Conservation (phyloP, 2,797 vertebrate species). For the Momotus momota region DNA sequence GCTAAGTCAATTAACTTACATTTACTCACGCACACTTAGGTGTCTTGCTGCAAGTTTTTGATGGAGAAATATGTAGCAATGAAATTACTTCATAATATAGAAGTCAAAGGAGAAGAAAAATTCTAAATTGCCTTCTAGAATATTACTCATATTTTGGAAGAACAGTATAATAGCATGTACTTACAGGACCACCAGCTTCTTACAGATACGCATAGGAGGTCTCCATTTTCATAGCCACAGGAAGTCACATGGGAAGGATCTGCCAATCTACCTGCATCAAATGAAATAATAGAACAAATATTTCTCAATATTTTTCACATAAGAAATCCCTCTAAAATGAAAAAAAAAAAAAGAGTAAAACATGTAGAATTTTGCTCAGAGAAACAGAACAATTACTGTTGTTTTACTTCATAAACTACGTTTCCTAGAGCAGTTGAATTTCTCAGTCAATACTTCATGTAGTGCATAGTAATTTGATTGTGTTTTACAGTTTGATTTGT, state of each 20-base stretch:
- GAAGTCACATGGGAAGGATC: constrained; percentile 76
- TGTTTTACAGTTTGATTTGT: not conserved
- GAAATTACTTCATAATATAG: not conserved
- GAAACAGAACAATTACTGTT: not conserved
- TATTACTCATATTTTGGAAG: not conserved
- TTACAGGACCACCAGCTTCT: constrained; percentile 92
- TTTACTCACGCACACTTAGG: not conserved
- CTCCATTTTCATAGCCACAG: constrained; percentile 78
- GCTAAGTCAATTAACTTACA: not conserved
- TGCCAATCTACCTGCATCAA: constrained; percentile 83
- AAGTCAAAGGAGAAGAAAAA: not conserved
- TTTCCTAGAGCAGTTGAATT: not conserved
- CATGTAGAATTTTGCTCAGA: not conserved
- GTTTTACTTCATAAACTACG: not conserved
- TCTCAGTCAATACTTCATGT: not conserved
- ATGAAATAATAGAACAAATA: not conserved
- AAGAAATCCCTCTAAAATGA: not conserved
- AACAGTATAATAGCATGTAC: constrained; percentile 53
- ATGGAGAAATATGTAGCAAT: not conserved
- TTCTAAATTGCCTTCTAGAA: not conserved
- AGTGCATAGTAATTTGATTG: not conserved
- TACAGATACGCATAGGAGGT: constrained; percentile 80
- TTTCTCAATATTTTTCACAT: not conserved
- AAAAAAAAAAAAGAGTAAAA: not conserved
- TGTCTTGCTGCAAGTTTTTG: not conserved